Conservation (phyloP, 2,797 vertebrate genomes). For the Chrysocyon brachyurus region DNA sequence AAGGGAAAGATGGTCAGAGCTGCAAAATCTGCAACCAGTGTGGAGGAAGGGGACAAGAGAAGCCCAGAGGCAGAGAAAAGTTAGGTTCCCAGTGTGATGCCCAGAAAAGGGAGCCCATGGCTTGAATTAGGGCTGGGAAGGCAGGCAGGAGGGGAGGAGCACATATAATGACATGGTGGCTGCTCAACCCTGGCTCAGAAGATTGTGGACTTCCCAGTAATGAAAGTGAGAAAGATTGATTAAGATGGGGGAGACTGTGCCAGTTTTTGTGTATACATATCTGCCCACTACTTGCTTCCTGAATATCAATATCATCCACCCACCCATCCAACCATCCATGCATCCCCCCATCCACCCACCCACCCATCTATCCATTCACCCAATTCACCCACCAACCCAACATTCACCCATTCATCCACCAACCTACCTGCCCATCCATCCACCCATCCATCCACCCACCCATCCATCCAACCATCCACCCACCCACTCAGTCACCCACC, state of each 20-base stretch:
- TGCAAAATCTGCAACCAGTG: fast-evolving
- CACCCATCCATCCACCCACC: fast-evolving
- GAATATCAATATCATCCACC: background rate
- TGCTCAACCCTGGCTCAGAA: background rate
- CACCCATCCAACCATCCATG: fast-evolving
- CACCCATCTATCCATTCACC: no score
- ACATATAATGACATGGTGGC: no score
- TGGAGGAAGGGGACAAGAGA: background rate
- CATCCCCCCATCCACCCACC: fast-evolving
- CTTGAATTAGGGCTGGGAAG: background rate
- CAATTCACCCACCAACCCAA: no score
- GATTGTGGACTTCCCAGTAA: background rate
- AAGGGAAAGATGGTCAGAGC: background rate
- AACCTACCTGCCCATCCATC: fast-evolving
- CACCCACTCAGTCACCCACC: no score
- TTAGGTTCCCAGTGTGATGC: no score
- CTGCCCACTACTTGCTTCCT: background rate
- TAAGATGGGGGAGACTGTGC: background rate
- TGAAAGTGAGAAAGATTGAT: no score
- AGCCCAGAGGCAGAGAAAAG: background rate
- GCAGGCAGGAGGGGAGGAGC: no score
- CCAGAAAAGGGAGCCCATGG: fast-evolving
- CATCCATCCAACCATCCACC: background rate
- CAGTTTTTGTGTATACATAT: fast-evolving
- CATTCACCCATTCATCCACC: fast-evolving